Evolutionary conservation across 2,113 vertebrate genomes (phyloP), one percentile per base, ranked within the genome.

Genomic region (Cichladusa arquata): DNA sequence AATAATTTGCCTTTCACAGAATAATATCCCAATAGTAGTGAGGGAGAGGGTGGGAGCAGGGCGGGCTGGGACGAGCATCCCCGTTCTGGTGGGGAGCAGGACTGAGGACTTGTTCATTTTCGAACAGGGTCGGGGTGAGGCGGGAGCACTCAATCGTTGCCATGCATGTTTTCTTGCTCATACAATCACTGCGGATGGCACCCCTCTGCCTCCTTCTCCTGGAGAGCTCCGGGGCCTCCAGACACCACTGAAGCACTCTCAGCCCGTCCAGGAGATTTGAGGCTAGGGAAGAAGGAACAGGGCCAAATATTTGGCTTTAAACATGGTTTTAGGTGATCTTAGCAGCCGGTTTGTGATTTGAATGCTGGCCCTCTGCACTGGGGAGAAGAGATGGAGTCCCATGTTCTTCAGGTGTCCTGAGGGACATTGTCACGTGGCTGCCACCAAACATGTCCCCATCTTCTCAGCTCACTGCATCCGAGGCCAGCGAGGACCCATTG

Each of bases 81-180:
- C 47, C 2, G 0, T 29, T 3, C 10, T 8, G 5, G 51, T 11
- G 22, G 67, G 53, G 71, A 86, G 77, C 13, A 4, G 50, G 80
- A 81, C 45, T 9, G 62, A 60, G 83, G 65, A 69, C 38, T 78
- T 71, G 94, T 95, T 96, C 90, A 3, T 89, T 84, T 88, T 69
- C 9, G 96, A 94, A 86, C 88, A 85, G 60, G 61, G 72, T 18
- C 1, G 5, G 78, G 58, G 62, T 7, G 9, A 80, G 70, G 33
- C 0, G 1, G 88, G 86, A 36, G 13, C 64, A 3, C 71, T 5
- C 4, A 19, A 4, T 42, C 1, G 22, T 33, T 40, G 7, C 89
- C 3, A 11, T 79, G 98, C 97, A 97, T 95, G 97, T 86, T 80
- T 89, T 61, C 61, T 74, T 61, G 34, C 83, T 67, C 12, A 42